These are phyloP conservation scores for Polymixis flavicincta DNA, from an alignment of 2,888 invertebrate genomes.

Conservation along the genomic window DNA sequence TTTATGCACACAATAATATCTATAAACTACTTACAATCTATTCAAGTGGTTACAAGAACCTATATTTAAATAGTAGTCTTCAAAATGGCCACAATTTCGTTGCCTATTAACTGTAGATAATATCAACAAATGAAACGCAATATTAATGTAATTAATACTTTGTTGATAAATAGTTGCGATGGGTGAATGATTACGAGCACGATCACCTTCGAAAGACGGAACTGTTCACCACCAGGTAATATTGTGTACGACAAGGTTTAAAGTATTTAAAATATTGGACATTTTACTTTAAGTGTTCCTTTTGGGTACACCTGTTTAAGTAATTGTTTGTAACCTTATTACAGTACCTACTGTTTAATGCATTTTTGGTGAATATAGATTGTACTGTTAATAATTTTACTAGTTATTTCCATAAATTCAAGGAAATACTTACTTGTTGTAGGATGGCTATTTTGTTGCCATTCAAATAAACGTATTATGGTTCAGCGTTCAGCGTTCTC, in stretches of 20 bases:
- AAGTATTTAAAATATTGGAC: conserved; percentile 25
- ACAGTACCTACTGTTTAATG: conserved; percentile 9
- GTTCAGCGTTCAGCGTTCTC: no score
- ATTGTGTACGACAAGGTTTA: neutral
- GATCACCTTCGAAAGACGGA: conserved; percentile 48
- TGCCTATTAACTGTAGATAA: conserved; percentile 51
- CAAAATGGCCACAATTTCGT: conserved; percentile 45
- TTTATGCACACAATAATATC: neutral
- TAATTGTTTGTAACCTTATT: conserved; percentile 20
- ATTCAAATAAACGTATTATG: neutral
- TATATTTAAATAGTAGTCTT: conserved; percentile 10
- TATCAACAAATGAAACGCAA: conserved; percentile 51
- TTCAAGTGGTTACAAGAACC: conserved; percentile 4
- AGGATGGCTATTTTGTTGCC: neutral
- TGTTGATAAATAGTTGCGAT: conserved; percentile 50
- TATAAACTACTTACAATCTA: conserved; percentile 2
- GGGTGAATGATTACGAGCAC: conserved; percentile 19
- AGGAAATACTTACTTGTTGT: neutral
- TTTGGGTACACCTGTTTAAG: conserved; percentile 41
- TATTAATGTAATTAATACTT: conserved; percentile 44
- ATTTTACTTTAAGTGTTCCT: conserved; percentile 30
- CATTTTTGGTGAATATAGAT: conserved; percentile 18
- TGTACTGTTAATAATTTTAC: neutral
- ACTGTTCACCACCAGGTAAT: conserved; percentile 20
- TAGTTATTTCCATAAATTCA: conserved; percentile 16